Evolutionary conservation across 2,113 vertebrate species (phyloP).

Genomic region (Onychostruthus taczanowskii): DNA sequence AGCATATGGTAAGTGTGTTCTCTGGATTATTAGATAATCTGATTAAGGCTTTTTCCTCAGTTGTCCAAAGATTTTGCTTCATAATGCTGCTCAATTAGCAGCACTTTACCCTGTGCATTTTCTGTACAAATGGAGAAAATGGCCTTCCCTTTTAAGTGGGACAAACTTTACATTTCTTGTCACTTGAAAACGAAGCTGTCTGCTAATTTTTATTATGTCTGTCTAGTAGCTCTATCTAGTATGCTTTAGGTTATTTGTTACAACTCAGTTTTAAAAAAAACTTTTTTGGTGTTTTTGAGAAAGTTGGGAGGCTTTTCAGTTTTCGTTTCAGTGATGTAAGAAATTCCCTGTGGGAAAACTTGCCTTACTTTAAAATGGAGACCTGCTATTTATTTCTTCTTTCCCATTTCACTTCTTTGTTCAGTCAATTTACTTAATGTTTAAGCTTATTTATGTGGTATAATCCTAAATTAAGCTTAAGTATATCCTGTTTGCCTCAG

Average conservation of each 20-base stretch:
- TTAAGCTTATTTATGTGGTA: background rate
- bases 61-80: background rate
- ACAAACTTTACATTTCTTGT: background rate
- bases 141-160: background rate
- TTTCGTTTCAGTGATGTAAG: background rate
- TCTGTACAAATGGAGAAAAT: background rate
- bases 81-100: background rate
- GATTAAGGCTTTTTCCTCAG: background rate
- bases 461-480: background rate
- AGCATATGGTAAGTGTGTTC: conserved; percentile 86
- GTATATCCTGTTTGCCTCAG: background rate
- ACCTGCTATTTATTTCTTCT: background rate
- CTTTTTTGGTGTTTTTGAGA: background rate
- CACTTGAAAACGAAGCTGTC: background rate
- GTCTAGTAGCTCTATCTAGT: background rate
- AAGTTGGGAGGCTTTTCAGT: background rate
- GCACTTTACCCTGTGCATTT: background rate
- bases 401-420: background rate
- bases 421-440: background rate
- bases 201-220: background rate
- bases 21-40: background rate
- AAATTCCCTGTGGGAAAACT: background rate
- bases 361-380: background rate
- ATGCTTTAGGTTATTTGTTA: background rate
- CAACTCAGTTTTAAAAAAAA: background rate